These are phyloP conservation scores for Lithobates pipiens DNA, from an alignment of 2,797 vertebrate genomes.

Conservation along the genomic window DNA sequence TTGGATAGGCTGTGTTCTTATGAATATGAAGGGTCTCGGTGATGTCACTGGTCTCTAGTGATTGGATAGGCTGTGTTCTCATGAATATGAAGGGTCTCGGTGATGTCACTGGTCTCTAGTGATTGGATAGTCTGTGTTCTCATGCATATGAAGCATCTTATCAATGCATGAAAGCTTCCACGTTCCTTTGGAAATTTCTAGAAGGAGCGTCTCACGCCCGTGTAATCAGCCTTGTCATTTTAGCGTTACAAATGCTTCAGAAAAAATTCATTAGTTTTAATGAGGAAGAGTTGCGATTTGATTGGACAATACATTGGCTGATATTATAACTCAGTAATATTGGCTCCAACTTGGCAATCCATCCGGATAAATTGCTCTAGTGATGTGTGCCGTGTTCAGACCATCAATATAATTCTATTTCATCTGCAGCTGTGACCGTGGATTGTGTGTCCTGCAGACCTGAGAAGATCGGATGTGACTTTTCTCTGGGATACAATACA, in stretches of 20 bases:
- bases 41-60: too few relatives aligned
- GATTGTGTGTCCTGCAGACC: not conserved
- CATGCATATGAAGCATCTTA: too few relatives aligned
- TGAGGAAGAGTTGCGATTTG: not conserved
- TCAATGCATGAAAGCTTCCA: too few relatives aligned
- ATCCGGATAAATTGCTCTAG: constrained; percentile 12
- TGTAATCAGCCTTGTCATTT: not conserved
- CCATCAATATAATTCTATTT: not conserved
- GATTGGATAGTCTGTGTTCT: too few relatives aligned
- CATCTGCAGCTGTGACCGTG: not conserved
- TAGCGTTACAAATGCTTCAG: not conserved
- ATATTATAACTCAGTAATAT: not conserved
- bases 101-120: too few relatives aligned
- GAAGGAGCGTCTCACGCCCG: too few relatives aligned
- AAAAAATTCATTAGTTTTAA: not conserved
- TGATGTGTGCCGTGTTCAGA: not conserved
- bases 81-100: too few relatives aligned
- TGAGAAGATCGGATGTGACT: not conserved
- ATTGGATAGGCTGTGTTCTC: too few relatives aligned
- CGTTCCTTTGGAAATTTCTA: too few relatives aligned
- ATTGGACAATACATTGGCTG: not conserved
- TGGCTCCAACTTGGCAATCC: not conserved
- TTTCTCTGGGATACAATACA: not conserved
- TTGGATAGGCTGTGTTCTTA: too few relatives aligned
- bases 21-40: too few relatives aligned